These are phyloP conservation scores for Drosophila suzukii DNA, from an alignment of 1,140 invertebrate genomes.

Conservation along the genomic window DNA sequence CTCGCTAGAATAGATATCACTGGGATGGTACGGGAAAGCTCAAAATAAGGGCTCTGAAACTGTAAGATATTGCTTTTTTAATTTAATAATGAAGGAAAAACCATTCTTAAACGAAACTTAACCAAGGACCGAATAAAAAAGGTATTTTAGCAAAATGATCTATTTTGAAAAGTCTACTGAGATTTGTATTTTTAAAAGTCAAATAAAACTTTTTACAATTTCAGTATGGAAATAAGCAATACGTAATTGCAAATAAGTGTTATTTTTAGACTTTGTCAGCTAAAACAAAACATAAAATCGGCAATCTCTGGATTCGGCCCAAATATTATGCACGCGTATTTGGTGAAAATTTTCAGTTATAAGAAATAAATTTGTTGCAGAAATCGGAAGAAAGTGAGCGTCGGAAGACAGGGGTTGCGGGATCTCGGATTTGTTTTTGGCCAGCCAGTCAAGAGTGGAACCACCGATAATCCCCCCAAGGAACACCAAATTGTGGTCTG, in stretches of 20 bases:
- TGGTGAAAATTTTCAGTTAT: constrained; percentile 15
- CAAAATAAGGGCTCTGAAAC: neutral
- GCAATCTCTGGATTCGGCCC: neutral
- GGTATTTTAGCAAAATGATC: too few relatives aligned
- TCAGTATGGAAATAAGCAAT: too few relatives aligned
- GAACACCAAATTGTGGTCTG: constrained; percentile 99
- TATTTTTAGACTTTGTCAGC: neutral
- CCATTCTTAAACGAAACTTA: too few relatives aligned
- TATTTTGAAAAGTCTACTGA: too few relatives aligned
- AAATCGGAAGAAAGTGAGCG: neutral
- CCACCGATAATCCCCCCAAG: constrained; percentile 89
- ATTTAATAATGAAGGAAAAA: neutral
- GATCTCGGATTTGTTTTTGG: neutral
- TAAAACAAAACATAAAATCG: neutral
- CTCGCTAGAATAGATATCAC: constrained; percentile 17
- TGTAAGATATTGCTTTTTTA: neutral
- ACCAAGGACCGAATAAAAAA: too few relatives aligned
- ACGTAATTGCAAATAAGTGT: too few relatives aligned
- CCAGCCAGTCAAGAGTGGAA: constrained; percentile 89
- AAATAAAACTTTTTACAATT: too few relatives aligned
- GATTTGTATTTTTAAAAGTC: too few relatives aligned
- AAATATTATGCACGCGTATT: neutral
- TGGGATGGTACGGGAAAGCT: neutral
- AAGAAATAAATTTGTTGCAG: constrained; percentile 6
- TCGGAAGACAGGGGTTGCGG: neutral